phyloP scores from a whole-genome alignment of 2,113 vertebrate species.

The Hystrix cristata region DNA sequence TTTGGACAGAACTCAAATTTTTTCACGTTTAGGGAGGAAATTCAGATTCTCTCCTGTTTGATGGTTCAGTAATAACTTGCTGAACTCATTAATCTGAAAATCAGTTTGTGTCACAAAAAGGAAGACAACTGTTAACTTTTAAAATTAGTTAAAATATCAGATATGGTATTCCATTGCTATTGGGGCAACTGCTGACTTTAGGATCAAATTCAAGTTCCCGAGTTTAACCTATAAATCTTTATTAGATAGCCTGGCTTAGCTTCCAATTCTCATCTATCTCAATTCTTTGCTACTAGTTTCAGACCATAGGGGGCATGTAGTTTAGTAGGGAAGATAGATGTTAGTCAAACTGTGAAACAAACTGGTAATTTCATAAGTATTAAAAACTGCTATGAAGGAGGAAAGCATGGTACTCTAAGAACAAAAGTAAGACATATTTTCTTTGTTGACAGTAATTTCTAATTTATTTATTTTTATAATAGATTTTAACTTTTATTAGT shows the following conservation, averaged over 20 bases:
- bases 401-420: background rate
- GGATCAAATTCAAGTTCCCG: background rate
- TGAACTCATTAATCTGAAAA: background rate
- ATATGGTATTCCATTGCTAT: background rate
- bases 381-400: background rate
- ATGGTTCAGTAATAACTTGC: background rate
- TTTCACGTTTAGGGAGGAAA: constrained; percentile 8
- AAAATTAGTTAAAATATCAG: background rate
- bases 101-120: background rate
- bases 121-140: background rate
- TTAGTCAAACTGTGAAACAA: background rate
- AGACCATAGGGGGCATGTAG: background rate
- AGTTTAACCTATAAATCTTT: background rate
- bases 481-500: too few relatives aligned
- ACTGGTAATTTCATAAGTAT: constrained; percentile 10
- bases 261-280: background rate
- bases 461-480: too few relatives aligned
- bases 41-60: background rate
- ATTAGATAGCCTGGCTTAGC: background rate
- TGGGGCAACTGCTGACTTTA: background rate
- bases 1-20: constrained; percentile 21
- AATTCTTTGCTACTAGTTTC: background rate
- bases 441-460: too few relatives aligned
- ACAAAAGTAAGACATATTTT: background rate
- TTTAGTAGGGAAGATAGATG: background rate